Evolutionary conservation across 1,140 invertebrate genomes (phyloP), one percentile per base, ranked within the genome.

Genomic region (Eupeodes corollae): DNA sequence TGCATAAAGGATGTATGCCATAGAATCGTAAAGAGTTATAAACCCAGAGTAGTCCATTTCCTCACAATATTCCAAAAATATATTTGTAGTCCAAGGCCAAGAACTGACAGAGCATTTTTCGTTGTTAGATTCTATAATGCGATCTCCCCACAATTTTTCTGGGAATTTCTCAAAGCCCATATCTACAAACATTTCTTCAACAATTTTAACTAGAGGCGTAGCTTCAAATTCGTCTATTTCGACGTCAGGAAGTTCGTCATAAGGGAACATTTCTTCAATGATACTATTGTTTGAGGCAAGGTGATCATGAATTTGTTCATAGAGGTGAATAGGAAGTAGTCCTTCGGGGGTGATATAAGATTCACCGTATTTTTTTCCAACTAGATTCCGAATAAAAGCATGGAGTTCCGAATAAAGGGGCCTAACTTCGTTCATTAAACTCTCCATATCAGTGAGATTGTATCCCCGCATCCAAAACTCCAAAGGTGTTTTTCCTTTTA

Each of bases 361-460:
- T 32, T 79, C 75, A 0, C 84, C 84, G 58, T 88, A 88, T 55
- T 79, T 76, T 53, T 80, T 70, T 6, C 76, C 68, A 6, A 95
- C 70, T 46, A 81, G 75, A 40, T 76, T 72, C 32, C 88, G 72
- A 0, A 91, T 83, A 58, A 91, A 93, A 0, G 87, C 84, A 57
- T 95, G 91, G 1, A 95, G 57, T 67, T 92, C 79, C 35, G 83
- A 61, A 61, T 93, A 93, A 1, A 94, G 66, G 0, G 88, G 89
- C 49, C 77, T 78, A 8, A 93, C 59, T 56, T 89, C 12, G 10
- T 69, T 61, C 72, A 72, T 73, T 11, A 73, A 51, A 42, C 63
- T 65, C 0, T 65, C 69, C 35, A 75, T 54, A 50, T 75, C 71
- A 26, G 21, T 26, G 3, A 26, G 3, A 8, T 26, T 26, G 21